Evolutionary conservation across 1,140 invertebrate genomes (phyloP).

Genomic region (Pteromalus puparum): DNA sequence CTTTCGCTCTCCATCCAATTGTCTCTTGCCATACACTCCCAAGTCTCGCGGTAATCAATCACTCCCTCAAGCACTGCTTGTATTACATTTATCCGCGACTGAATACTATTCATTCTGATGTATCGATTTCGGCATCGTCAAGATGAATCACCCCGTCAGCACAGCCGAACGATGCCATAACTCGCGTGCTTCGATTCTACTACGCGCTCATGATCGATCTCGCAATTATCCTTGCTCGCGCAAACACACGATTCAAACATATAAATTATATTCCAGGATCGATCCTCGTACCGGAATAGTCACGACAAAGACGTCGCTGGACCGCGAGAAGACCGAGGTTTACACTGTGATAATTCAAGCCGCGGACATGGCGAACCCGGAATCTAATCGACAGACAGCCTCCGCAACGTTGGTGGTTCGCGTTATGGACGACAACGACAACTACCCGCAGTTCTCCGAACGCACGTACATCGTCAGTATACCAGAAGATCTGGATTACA

Average conservation of each 20-base stretch:
- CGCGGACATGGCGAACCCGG: conserved; percentile 86
- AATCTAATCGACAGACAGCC: conserved; percentile 83
- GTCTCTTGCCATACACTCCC: neutral
- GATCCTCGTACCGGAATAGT: conserved; percentile 89
- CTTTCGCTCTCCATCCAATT: neutral
- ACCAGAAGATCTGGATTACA: conserved; percentile 90
- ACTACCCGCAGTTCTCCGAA: conserved; percentile 96
- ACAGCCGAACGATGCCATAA: neutral
- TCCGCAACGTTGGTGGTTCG: conserved; percentile 89
- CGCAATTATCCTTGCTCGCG: neutral
- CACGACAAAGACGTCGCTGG: conserved; percentile 87
- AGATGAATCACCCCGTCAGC: neutral
- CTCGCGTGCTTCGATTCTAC: neutral
- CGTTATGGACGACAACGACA: conserved; percentile 96
- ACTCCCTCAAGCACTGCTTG: neutral
- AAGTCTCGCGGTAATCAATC: neutral
- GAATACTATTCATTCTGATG: no score
- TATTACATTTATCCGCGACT: neutral
- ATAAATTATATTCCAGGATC: conserved; percentile 71
- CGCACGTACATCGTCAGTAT: conserved; percentile 91
- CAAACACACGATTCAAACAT: no score
- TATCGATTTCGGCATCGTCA: neutral
- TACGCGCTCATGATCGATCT: neutral
- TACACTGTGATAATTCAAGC: conserved; percentile 92
- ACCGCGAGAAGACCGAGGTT: conserved; percentile 90